Percentiles rank a stretch among this genome's conserved stretches.
Conservation (phyloP, 2,113 vertebrate genomes). For the Guaruba guarouba region DNA sequence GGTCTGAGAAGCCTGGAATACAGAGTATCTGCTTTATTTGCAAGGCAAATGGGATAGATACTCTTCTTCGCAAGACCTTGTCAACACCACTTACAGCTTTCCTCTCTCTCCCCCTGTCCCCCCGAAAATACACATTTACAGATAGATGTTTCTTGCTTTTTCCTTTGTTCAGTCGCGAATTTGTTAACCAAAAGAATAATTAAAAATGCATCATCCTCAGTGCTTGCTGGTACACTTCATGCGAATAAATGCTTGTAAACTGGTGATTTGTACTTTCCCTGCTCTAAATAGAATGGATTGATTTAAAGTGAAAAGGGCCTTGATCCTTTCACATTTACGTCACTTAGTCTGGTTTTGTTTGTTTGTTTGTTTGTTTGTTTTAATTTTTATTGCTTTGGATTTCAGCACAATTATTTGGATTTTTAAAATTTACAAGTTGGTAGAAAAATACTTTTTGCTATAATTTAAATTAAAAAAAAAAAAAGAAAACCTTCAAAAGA, state of each 20-base stretch:
- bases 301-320: background rate
- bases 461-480: background rate
- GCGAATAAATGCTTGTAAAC: background rate
- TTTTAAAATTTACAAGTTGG: background rate
- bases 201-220: background rate
- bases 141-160: accelerated
- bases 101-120: no score
- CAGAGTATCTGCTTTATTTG: background rate
- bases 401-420: background rate
- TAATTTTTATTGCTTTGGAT: background rate
- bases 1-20: background rate
- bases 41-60: background rate
- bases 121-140: background rate
- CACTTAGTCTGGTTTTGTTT: background rate
- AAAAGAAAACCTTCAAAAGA: background rate
- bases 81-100: background rate
- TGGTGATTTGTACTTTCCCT: background rate
- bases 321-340: background rate
- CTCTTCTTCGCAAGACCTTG: background rate
- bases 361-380: background rate
- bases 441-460: background rate
- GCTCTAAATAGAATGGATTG: background rate
- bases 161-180: background rate
- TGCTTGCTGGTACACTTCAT: background rate
- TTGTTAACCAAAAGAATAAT: background rate